Conservation (phyloP, 2,888 invertebrate species). For the Globia sparganii region DNA sequence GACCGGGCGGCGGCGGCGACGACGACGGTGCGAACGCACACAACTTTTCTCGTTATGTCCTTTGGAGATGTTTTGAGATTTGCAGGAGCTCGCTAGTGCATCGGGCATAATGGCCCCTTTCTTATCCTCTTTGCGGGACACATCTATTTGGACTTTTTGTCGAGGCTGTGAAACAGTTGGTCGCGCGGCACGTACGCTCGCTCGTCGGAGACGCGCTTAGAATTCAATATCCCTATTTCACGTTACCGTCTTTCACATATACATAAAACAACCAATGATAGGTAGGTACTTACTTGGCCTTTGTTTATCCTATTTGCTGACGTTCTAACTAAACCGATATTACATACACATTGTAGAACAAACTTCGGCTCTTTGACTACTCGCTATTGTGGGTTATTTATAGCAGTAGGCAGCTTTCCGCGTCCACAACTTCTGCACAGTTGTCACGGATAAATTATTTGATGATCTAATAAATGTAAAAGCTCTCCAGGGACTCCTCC, state of each 20-base stretch:
- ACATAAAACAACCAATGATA: constrained; percentile 79
- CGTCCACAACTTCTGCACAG: constrained; percentile 47
- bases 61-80: constrained; percentile 85
- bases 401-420: constrained; percentile 43
- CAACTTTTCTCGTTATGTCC: constrained; percentile 86
- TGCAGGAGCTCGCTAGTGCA: constrained; percentile 81
- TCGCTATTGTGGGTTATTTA: constrained; percentile 56
- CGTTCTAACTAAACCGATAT: constrained; percentile 69
- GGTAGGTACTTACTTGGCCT: constrained; percentile 77
- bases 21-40: constrained; percentile 67
- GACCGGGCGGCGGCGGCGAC: constrained; percentile 52
- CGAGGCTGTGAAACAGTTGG: constrained; percentile 79
- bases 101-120: constrained; percentile 81
- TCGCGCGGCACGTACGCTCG: constrained; percentile 83
- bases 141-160: constrained; percentile 84
- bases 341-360: constrained; percentile 60
- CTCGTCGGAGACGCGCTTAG: constrained; percentile 82
- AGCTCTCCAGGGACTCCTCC: constrained; percentile 34
- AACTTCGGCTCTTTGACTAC: constrained; percentile 59
- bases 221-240: constrained; percentile 86
- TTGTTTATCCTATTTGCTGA: constrained; percentile 77
- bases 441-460: constrained; percentile 63
- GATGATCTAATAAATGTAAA: constrained; percentile 62
- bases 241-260: constrained; percentile 79
- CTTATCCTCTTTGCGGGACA: constrained; percentile 80